A percentile compares a stretch with the other conserved stretches of the same genome.
phyloP scores from a whole-genome alignment of 1,140 invertebrate genomes.

The Gryon sp. region DNA sequence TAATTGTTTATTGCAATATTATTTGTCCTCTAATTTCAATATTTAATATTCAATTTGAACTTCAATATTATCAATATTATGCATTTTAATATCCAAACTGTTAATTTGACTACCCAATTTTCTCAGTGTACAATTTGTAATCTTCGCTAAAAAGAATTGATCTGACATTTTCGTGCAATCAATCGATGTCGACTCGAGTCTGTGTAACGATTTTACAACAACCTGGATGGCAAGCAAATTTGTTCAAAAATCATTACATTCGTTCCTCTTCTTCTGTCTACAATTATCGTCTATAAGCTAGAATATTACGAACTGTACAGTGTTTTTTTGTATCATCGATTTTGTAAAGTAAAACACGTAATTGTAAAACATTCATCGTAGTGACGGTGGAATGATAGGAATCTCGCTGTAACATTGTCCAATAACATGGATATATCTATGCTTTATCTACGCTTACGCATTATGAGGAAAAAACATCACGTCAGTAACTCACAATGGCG shows the following conservation, averaged over 20 bases:
- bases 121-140: too few species aligned
- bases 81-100: too few species aligned
- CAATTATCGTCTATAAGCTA: slow-evolving; percentile 43
- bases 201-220: too few species aligned
- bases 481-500: slow-evolving; percentile 54
- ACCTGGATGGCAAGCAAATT: too few species aligned
- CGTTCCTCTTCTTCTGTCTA: slow-evolving; percentile 18
- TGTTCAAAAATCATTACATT: slow-evolving; percentile 21
- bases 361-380: slow-evolving; percentile 54
- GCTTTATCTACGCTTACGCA: slow-evolving; percentile 48
- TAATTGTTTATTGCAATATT: too few species aligned
- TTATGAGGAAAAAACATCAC: slow-evolving; percentile 48
- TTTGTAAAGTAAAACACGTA: slow-evolving; percentile 46
- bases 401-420: slow-evolving; percentile 56
- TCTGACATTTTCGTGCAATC: slow-evolving; percentile 17
- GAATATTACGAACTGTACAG: slow-evolving; percentile 46
- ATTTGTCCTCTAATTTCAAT: too few species aligned
- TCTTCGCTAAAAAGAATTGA: slow-evolving; percentile 5
- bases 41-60: too few species aligned
- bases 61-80: too few species aligned
- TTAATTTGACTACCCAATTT: too few species aligned
- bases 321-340: slow-evolving; percentile 37
- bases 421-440: slow-evolving; percentile 58
- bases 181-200: too few species aligned
- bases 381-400: slow-evolving; percentile 49